phyloP scores from a whole-genome alignment of 2,888 invertebrate species.

The Atethmia centrago region DNA sequence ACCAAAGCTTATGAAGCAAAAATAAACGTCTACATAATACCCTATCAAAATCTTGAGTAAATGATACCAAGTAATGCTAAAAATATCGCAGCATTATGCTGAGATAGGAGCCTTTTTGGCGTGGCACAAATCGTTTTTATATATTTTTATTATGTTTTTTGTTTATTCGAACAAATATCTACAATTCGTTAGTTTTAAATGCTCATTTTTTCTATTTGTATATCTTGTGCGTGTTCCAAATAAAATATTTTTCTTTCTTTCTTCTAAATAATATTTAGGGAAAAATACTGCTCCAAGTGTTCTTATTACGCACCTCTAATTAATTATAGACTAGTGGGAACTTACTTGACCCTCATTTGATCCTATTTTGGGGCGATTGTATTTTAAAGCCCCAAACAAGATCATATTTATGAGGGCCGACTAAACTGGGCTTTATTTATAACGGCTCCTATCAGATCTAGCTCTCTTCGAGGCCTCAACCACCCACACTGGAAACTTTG shows the following conservation, averaged over 20 bases:
- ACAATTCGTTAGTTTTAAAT: no score
- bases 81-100: no score
- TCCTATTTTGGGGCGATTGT: conserved; percentile 51
- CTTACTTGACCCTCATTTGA: conserved; percentile 33
- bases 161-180: no score
- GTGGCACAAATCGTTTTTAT: no score
- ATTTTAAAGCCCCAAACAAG: conserved; percentile 34
- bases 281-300: background rate
- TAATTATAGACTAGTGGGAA: conserved; percentile 19
- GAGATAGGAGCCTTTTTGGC: no score
- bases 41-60: background rate
- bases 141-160: no score
- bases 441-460: conserved; percentile 42
- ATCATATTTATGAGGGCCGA: conserved; percentile 38
- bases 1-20: background rate
- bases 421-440: conserved; percentile 25
- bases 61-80: no score
- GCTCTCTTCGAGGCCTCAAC: conserved; percentile 43
- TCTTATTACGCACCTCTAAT: conserved; percentile 9
- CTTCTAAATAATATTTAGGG: background rate
- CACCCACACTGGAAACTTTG: conserved; percentile 41
- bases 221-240: no score
- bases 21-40: background rate
- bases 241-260: no score
- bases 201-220: no score